Base-by-base conservation (phyloP, 2,113 vertebrate genomes). In the Mus musculus region DNA sequence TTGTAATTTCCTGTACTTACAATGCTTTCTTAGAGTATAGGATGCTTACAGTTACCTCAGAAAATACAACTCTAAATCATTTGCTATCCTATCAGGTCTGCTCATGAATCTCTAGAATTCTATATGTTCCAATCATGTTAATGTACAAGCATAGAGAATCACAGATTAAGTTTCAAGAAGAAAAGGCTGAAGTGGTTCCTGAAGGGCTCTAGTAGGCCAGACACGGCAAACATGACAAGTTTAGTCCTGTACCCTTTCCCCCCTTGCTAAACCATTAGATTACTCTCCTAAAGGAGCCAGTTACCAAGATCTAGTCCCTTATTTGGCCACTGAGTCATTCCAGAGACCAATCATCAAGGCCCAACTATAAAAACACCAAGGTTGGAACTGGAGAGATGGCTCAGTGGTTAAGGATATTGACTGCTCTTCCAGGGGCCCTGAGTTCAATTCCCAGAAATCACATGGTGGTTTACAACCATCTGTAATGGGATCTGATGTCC, bases 1-100 rank as follows among this genome's bases (percentile, higher is more conserved):
- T 80, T 95, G 24, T 46, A 69, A 30, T 82, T 87, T 95, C 88
- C 61, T 94, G 49, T 46, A 89, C 88, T 89, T 94, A 78, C 24
- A 95, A 85, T 30, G 16, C 17, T 52, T 46, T 49, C 46, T 61
- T 72, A 46, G 63, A 39, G 33, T 61, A 61, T 87, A 54, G 75
- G 89, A 93, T 63, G 30, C 33, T 72, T 92, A 42, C 36, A 63
- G 24, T 78, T 93, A 76, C 54, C 63, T 93, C 82, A 61, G 87
- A 93, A 90, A 94, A 65, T 89, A 89, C 26, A 82, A 73, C 19
- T 89, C 33, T 72, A 88, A 88, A 92, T 90, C 72, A 91, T 95
- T 89, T 89, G 61, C 82, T 89, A 91, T 84, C 56, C 33, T 89
- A 72, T 73, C 84, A 93, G 78, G 16, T 89, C 49, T 96, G 84